Evolutionary conservation across 2,113 vertebrate species (phyloP).

Genomic region (Emydura subglobosa): DNA sequence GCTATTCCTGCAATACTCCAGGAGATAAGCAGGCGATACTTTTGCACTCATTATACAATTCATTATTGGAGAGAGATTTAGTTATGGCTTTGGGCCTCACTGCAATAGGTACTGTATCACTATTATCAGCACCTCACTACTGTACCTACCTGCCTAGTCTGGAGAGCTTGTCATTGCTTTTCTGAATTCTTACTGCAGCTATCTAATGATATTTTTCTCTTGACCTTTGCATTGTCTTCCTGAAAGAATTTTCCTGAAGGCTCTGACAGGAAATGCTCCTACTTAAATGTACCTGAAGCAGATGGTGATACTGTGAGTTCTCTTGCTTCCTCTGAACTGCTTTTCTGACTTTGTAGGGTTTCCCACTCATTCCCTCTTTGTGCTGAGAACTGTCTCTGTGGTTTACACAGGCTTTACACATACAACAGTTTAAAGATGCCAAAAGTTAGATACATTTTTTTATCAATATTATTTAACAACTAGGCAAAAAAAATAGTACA

Average conservation of each 20-base stretch:
- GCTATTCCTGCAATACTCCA: fast-evolving
- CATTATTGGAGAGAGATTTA: not conserved
- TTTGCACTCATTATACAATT: not conserved
- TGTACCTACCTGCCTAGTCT: not conserved
- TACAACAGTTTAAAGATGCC: not conserved
- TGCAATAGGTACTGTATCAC: not conserved
- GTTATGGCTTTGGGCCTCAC: not conserved
- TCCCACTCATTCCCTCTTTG: not conserved
- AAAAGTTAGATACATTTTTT: not conserved
- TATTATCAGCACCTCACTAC: not conserved
- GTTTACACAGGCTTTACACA: not conserved
- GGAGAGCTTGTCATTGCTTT: constrained; percentile 34
- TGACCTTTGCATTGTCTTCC: constrained; percentile 50
- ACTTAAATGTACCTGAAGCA: constrained; percentile 94
- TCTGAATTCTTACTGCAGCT: constrained; percentile 49
- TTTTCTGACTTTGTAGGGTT: constrained; percentile 6
- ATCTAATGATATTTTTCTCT: constrained; percentile 68
- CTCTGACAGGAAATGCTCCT: constrained; percentile 92
- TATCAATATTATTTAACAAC: not conserved
- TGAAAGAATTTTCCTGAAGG: constrained; percentile 87
- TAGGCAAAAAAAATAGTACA: fast-evolving
- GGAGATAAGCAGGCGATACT: not conserved
- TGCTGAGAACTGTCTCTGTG: not conserved
- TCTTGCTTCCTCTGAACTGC: constrained; percentile 45
- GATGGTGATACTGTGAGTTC: constrained; percentile 98